A percentile compares a stretch with the other conserved stretches of the same genome.
Evolutionary conservation across 2,797 vertebrate genomes (phyloP).

Genomic region (Euphonia xanthogaster): DNA sequence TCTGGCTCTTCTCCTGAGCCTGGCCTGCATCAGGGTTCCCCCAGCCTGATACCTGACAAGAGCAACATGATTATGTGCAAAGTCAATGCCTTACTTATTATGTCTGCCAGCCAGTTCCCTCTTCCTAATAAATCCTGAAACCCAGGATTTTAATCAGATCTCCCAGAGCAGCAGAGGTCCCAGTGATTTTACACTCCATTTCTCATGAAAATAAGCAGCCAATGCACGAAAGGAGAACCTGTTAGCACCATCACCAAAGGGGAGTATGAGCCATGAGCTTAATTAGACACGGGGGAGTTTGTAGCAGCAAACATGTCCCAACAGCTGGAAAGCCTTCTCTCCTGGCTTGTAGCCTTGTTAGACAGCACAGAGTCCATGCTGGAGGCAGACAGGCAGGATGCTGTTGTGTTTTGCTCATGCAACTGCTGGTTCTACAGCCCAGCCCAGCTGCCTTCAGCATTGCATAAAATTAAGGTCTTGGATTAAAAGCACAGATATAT

Average conservation of each 20-base stretch:
- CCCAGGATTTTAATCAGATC: slow-evolving; percentile 28
- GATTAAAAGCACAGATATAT: neutral
- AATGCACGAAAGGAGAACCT: neutral
- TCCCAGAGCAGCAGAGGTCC: neutral
- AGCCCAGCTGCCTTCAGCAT: neutral
- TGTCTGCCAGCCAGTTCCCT: neutral
- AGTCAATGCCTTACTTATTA: neutral
- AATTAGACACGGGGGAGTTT: slow-evolving; percentile 13
- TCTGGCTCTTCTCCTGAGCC: neutral
- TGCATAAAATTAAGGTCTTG: neutral
- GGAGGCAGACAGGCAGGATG: neutral
- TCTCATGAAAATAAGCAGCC: slow-evolving; percentile 30
- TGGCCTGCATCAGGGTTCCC: neutral
- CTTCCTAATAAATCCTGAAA: slow-evolving; percentile 15
- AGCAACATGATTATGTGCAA: neutral
- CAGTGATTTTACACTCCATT: slow-evolving; percentile 7
- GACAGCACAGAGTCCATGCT: neutral
- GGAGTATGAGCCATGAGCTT: neutral
- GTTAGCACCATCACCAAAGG: slow-evolving; percentile 13
- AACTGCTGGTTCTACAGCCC: neutral
- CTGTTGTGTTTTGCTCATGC: neutral
- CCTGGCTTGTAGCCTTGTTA: neutral
- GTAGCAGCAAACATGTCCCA: neutral
- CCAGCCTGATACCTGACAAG: neutral
- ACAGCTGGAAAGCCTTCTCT: slow-evolving; percentile 9